Conservation (phyloP, 2,888 invertebrate species). For the Papilio demoleus region DNA sequence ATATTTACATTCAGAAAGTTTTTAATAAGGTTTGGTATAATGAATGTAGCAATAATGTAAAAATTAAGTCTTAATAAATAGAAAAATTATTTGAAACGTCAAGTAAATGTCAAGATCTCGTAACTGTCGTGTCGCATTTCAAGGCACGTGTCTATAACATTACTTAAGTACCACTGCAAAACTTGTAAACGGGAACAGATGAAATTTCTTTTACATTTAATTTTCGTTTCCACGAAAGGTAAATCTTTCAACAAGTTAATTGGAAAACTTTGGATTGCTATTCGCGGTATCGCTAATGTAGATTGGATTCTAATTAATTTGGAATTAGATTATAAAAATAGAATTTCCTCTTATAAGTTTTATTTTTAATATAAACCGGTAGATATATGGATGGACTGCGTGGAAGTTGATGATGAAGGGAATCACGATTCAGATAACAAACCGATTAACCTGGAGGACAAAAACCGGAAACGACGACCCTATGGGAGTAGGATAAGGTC, state of each 20-base stretch:
- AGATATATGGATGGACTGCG: too few relatives aligned
- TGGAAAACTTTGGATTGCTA: background rate
- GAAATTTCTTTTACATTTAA: background rate
- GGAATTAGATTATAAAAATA: background rate
- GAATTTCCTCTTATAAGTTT: background rate
- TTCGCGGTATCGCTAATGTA: background rate
- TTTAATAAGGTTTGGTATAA: too few relatives aligned
- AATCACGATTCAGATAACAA: too few relatives aligned
- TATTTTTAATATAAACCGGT: too few relatives aligned
- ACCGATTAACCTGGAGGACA: too few relatives aligned
- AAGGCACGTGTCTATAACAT: constrained; percentile 38
- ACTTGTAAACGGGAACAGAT: constrained; percentile 8
- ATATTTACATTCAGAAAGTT: too few relatives aligned
- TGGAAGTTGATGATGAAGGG: too few relatives aligned
- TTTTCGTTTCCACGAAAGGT: constrained; percentile 4
- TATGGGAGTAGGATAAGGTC: too few relatives aligned
- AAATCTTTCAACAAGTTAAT: constrained; percentile 14
- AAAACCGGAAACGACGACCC: too few relatives aligned
- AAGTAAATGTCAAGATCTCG: constrained; percentile 46
- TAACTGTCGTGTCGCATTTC: constrained; percentile 24
- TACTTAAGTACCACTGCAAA: constrained; percentile 34
- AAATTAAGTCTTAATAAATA: constrained; percentile 28
- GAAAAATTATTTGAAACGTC: constrained; percentile 43
- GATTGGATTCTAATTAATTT: background rate
- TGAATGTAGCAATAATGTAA: background rate